Evolutionary conservation across 1,140 invertebrate species (phyloP).

Genomic region (Drosophila baimaii): DNA sequence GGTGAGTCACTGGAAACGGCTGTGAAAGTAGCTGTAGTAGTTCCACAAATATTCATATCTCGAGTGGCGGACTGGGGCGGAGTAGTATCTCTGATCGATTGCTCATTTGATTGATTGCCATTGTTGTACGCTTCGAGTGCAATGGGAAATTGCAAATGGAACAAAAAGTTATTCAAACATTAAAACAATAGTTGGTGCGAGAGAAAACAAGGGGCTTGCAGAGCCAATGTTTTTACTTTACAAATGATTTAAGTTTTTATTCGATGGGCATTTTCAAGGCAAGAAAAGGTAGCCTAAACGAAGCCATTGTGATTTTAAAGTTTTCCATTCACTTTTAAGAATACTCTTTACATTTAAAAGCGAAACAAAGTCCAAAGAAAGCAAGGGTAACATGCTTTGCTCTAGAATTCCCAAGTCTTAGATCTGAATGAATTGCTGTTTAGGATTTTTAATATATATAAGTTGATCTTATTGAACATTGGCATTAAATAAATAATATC

Average conservation of each 20-base stretch:
- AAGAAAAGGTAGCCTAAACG: neutral
- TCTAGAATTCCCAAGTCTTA: too few species aligned
- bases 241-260: neutral
- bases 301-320: neutral
- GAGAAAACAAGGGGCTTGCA: conserved; percentile 12
- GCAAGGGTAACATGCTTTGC: neutral
- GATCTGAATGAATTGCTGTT: too few species aligned
- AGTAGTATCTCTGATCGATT: conserved; percentile 42
- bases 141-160: conserved; percentile 39
- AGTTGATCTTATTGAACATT: too few species aligned
- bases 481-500: neutral
- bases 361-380: neutral
- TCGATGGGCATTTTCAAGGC: neutral
- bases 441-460: too few species aligned
- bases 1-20: conserved; percentile 45
- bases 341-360: neutral
- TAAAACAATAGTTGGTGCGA: conserved; percentile 33
- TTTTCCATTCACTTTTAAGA: neutral
- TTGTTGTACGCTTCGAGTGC: conserved; percentile 15
- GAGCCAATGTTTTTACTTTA: neutral
- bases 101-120: conserved; percentile 43
- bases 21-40: conserved; percentile 50
- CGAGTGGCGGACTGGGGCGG: neutral
- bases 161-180: conserved; percentile 32
- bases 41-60: conserved; percentile 9